These are phyloP conservation scores for Rhyacophila brunnea DNA, from an alignment of 1,140 invertebrate species.

Conservation along the genomic window DNA sequence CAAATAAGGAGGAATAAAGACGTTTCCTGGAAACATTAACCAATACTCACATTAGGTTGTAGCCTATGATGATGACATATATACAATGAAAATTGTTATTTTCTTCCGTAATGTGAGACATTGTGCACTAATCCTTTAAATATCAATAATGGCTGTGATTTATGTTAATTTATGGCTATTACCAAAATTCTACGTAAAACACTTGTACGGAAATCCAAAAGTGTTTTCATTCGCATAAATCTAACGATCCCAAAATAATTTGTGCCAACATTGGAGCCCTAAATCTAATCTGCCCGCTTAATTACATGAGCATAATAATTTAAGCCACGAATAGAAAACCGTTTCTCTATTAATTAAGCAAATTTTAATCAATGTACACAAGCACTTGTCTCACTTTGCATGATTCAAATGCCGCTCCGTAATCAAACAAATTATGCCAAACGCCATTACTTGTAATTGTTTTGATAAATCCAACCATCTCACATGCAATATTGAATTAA, in stretches of 20 bases:
- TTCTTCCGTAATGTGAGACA: too few relatives aligned
- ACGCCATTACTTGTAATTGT: conserved; percentile 1
- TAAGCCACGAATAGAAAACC: conserved; percentile 7
- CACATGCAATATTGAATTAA: too few relatives aligned
- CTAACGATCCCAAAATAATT: conserved; percentile 1
- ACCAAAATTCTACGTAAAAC: neutral
- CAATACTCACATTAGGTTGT: too few relatives aligned
- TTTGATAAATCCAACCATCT: neutral
- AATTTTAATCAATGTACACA: conserved; percentile 22
- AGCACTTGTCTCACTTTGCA: neutral
- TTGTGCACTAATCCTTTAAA: too few relatives aligned
- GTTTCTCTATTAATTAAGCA: conserved; percentile 21
- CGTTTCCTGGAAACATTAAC: too few relatives aligned
- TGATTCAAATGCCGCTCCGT: neutral
- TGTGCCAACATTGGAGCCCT: conserved; percentile 2
- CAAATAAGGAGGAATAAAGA: too few relatives aligned
- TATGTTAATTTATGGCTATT: neutral
- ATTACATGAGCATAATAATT: conserved; percentile 11
- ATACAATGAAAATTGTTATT: too few relatives aligned
- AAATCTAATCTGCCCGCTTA: conserved; percentile 10
- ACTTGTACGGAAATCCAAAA: neutral
- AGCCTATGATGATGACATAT: too few relatives aligned
- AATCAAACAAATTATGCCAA: conserved; percentile 1
- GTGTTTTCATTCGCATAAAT: neutral
- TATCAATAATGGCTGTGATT: too few relatives aligned